Evolutionary conservation across 2,888 invertebrate species (phyloP).

Genomic region (Taenaris catops): DNA sequence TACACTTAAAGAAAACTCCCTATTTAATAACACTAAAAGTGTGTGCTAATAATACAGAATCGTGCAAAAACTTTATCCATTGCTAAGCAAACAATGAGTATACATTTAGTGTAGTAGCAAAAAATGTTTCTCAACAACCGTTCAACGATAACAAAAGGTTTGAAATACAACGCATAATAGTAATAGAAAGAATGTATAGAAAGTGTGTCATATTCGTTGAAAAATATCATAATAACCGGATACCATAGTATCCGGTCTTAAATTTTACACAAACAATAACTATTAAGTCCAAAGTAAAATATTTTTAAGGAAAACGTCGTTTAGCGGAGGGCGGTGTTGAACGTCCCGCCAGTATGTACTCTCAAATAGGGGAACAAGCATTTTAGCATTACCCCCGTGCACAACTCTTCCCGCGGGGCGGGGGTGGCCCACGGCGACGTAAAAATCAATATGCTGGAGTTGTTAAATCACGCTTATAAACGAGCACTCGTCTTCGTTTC

Average conservation of each 20-base stretch:
- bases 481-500: constrained; percentile 81
- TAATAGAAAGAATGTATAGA: too few species aligned
- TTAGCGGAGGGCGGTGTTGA: constrained; percentile 43
- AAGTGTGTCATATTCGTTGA: too few species aligned
- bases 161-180: too few species aligned
- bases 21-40: too few species aligned
- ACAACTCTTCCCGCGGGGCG: constrained; percentile 78
- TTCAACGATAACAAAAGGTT: too few species aligned
- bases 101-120: too few species aligned
- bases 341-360: constrained; percentile 76
- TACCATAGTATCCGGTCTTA: constrained; percentile 71
- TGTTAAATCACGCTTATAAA: constrained; percentile 87
- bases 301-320: constrained; percentile 42
- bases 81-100: too few species aligned
- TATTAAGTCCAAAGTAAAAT: constrained; percentile 49
- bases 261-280: constrained; percentile 61
- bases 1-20: too few species aligned
- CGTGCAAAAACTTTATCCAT: too few species aligned
- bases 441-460: constrained; percentile 85
- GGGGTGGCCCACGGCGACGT: constrained; percentile 79
- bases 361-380: constrained; percentile 81
- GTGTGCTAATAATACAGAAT: too few species aligned
- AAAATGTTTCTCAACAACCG: too few species aligned
- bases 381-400: constrained; percentile 81
- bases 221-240: too few species aligned